Conservation (phyloP, 2,113 vertebrate genomes). For the Cranoglanis bouderius region DNA sequence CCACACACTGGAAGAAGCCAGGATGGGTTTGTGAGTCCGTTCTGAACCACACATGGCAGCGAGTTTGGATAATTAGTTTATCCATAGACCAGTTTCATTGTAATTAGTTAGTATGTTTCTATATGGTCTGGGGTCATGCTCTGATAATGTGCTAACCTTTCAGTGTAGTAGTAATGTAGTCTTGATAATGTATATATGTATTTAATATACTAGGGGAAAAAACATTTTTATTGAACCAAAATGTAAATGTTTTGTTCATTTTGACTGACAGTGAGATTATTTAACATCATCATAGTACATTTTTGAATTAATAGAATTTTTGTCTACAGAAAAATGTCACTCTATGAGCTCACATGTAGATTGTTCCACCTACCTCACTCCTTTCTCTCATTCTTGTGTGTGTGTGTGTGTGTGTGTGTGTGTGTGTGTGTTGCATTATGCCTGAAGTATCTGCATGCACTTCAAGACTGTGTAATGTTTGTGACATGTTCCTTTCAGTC, state of each 20-base stretch:
- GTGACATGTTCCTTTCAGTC: neutral
- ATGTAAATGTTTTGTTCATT: neutral
- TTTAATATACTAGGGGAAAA: neutral
- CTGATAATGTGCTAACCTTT: neutral
- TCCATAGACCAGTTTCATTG: neutral
- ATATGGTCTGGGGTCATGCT: neutral
- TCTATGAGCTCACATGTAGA: neutral
- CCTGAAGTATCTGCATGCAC: neutral
- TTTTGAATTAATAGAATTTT: neutral
- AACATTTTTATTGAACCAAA: neutral
- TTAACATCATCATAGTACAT: neutral
- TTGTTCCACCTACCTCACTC: conserved; percentile 4
- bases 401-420: neutral
- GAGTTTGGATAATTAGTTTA: neutral
- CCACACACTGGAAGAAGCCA: neutral
- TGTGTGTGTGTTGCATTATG: neutral
- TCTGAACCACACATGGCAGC: neutral
- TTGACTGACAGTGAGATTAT: neutral
- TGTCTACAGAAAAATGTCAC: neutral
- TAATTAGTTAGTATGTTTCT: neutral
- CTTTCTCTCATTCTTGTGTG: neutral
- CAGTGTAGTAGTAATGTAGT: neutral
- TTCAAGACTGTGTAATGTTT: neutral
- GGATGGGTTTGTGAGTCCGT: neutral
- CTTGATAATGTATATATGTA: neutral